Conservation (phyloP, 2,888 invertebrate genomes). For the Phlogophora meticulosa region DNA sequence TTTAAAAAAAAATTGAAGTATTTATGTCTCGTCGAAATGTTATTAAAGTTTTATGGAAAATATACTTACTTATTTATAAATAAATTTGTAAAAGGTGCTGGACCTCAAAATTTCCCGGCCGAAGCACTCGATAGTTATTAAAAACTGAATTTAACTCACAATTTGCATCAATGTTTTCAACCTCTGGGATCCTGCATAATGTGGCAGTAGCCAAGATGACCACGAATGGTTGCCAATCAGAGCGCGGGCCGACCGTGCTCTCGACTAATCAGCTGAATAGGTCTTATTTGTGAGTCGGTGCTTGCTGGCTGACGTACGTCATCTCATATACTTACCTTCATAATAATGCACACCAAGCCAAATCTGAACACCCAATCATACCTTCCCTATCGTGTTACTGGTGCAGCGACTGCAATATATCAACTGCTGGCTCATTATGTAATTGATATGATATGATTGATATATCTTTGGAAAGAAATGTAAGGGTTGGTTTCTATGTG, state of each 20-base stretch:
- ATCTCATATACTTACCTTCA: constrained; percentile 30
- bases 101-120: too few relatives aligned
- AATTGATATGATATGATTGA: not conserved
- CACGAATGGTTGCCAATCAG: constrained; percentile 72
- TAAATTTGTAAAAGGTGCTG: not conserved
- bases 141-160: not conserved
- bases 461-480: not conserved
- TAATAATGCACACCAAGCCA: constrained; percentile 2
- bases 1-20: not conserved
- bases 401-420: not conserved
- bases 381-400: not conserved
- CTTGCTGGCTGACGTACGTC: constrained; percentile 39
- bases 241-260: constrained; percentile 67
- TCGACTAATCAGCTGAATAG: constrained; percentile 69
- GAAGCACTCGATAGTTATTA: not conserved
- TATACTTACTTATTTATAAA: not conserved
- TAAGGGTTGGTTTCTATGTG: constrained; percentile 6
- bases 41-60: not conserved
- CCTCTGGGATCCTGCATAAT: constrained; percentile 66
- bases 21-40: not conserved
- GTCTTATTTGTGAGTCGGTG: constrained; percentile 51
- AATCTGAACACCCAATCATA: constrained; percentile 18
- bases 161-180: constrained; percentile 50
- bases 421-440: not conserved
- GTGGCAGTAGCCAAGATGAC: constrained; percentile 55